phyloP scores from a whole-genome alignment of 2,113 vertebrate species.

The Pterophyllum scalare region DNA sequence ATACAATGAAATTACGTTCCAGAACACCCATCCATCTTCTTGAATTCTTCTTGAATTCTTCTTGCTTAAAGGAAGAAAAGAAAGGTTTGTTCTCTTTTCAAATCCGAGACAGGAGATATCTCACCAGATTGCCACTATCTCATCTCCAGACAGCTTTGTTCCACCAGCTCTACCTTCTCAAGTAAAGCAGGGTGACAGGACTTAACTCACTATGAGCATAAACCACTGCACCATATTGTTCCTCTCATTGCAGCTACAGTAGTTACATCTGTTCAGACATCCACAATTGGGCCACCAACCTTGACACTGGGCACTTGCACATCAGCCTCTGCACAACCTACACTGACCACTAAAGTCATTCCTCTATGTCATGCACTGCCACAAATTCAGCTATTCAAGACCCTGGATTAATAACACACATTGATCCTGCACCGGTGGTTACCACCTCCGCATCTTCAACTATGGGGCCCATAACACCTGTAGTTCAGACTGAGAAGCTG shows the following conservation, averaged over 20 bases:
- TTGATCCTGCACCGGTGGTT: neutral
- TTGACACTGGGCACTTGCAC: neutral
- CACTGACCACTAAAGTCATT: neutral
- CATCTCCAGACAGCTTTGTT: neutral
- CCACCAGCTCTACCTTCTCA: neutral
- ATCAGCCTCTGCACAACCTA: neutral
- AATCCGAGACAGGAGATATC: neutral
- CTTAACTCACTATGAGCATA: neutral
- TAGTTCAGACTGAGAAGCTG: neutral
- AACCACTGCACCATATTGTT: neutral
- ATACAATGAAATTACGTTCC: no score
- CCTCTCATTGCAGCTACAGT: neutral
- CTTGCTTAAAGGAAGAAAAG: accelerated
- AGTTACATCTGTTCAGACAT: neutral
- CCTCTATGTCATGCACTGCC: neutral
- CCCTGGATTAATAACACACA: neutral
- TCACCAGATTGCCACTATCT: neutral
- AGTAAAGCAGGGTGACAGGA: neutral
- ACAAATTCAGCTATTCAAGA: no score
- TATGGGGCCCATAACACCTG: neutral
- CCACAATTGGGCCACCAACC: neutral
- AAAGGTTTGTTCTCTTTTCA: neutral
- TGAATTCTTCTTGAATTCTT: no score
- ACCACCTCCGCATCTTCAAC: neutral
- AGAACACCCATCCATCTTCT: no score